phyloP scores from a whole-genome alignment of 2,888 invertebrate genomes.

The Noctua fimbriata region DNA sequence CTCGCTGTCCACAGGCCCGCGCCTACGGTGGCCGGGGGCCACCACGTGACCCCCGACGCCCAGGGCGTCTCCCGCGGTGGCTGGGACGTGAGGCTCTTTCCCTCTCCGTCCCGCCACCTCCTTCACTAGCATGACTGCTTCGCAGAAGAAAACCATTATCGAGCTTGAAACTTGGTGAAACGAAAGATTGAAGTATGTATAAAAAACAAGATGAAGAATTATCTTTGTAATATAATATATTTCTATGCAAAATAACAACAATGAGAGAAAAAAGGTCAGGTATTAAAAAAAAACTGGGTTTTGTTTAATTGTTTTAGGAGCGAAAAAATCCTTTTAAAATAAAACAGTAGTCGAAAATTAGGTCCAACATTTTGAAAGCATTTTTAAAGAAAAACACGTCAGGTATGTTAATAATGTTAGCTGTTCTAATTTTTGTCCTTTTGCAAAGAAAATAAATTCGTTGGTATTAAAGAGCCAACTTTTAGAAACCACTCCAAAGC shows the following conservation, averaged over 20 bases:
- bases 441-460: neutral
- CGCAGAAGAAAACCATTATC: conserved; percentile 8
- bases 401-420: neutral
- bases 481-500: neutral
- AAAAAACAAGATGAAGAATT: neutral
- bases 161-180: neutral
- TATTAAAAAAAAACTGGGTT: neutral
- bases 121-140: no score
- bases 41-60: no score
- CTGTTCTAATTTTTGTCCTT: neutral
- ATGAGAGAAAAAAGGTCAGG: neutral
- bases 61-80: no score
- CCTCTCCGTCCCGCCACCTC: no score
- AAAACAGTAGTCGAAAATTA: neutral
- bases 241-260: conserved; percentile 13
- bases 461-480: neutral
- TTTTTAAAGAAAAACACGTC: neutral
- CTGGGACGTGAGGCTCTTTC: no score
- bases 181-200: neutral
- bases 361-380: neutral
- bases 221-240: neutral
- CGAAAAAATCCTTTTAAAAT: neutral
- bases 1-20: no score
- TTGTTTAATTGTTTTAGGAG: neutral
- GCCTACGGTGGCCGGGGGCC: no score